These are phyloP conservation scores for Kryptolebias ocellatus DNA, from an alignment of 2,797 vertebrate species.

Conservation along the genomic window DNA sequence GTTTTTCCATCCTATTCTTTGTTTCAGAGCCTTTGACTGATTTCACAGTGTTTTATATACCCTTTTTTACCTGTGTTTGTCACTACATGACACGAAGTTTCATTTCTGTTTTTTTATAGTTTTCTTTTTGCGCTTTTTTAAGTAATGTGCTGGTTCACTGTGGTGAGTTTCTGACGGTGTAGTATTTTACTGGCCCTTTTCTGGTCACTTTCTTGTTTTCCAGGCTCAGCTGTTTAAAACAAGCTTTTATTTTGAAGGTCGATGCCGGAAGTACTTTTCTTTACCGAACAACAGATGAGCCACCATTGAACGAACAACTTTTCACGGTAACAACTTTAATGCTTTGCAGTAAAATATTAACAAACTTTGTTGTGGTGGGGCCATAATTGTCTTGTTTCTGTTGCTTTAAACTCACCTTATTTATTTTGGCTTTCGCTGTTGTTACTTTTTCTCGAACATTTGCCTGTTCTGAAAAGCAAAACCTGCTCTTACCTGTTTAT, in stretches of 20 bases:
- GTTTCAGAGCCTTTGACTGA: too few species aligned
- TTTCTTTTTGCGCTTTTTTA: too few species aligned
- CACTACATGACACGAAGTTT: too few species aligned
- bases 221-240: too few species aligned
- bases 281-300: background rate
- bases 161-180: too few species aligned
- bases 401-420: background rate
- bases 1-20: too few species aligned
- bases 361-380: background rate
- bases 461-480: background rate
- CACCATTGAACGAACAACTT: constrained; percentile 18
- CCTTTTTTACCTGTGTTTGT: too few species aligned
- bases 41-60: too few species aligned
- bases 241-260: constrained; percentile 48
- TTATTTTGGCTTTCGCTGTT: background rate
- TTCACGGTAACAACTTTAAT: constrained; percentile 36
- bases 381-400: background rate
- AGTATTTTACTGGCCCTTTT: constrained; percentile 6
- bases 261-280: constrained; percentile 12
- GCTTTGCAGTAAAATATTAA: background rate
- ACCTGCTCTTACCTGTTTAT: background rate
- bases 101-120: too few species aligned
- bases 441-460: background rate
- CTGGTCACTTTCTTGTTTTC: background rate
- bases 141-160: too few species aligned